Base-by-base conservation (phyloP, 2,797 vertebrate genomes). In the Otolemur crassicaudatus region DNA sequence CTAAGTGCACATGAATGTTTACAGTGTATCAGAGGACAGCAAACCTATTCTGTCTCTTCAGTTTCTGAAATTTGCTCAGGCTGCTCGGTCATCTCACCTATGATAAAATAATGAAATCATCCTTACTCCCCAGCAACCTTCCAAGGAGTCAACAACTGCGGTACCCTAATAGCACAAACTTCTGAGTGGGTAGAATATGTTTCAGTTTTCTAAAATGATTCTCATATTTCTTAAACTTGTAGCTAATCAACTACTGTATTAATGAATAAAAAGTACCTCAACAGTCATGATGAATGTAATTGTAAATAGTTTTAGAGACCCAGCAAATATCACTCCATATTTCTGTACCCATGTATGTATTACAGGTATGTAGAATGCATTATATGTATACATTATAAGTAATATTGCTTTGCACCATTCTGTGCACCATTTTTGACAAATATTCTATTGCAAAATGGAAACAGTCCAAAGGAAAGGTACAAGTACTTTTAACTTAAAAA, bases 1-100 rank as follows among this genome's bases (percentile, higher is more conserved):
- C 70, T 61, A 94, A 97, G 0, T 20, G 8, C 91, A 81, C 94
- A 87, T 91, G 43, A 92, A 72, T 95, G 96, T 37, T 96, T 56
- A 46, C 97, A 92, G 58, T 49, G 31, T 65, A 73, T 63, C 65
- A 80, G 60, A 82, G 27, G 19, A 85, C 70, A 43, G 9, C 61
- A 92, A 63, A 73, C 34, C 75, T 90, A 7, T 40, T 6, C 20
- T 88, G 1, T 58, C 61, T 31, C 2, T 72, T 37, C 53, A 70
- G 8, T 23, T 77, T 70, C 4, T 91, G 82, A 97, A 97, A 94
- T 93, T 76, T 94, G 8, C 60, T 77, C 12, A 49, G 40, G 40
- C 63, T 94, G 3, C 53, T 75, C 3, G 14, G 31, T 85, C 19
- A 19, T 84, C 17, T 72, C 60, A n/a, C 29, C 63, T 90, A 27